phyloP scores from a whole-genome alignment of 2,113 vertebrate genomes.

The Semicossyphus pulcher region DNA sequence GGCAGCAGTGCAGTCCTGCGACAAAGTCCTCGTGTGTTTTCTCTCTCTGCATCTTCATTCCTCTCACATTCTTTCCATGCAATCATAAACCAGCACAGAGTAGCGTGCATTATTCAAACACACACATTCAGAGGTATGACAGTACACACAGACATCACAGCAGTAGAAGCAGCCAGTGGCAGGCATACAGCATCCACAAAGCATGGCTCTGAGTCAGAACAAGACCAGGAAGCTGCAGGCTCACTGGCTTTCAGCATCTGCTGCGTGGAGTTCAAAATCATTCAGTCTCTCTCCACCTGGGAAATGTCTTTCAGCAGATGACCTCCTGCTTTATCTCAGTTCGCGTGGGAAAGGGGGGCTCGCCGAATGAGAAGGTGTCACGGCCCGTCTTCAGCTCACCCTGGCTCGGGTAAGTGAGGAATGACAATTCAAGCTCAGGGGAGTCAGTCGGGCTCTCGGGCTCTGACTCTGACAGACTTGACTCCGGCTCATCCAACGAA shows the following conservation, averaged over 20 bases:
- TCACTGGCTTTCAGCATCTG: constrained; percentile 38
- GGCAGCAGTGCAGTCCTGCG: constrained; percentile 48
- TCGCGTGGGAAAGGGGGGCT: constrained; percentile 74
- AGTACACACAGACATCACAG: constrained; percentile 54
- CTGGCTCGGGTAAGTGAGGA: constrained; percentile 75
- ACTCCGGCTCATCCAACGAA: constrained; percentile 77
- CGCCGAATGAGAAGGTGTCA: constrained; percentile 79
- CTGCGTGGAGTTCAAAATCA: neutral
- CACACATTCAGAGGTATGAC: constrained; percentile 44
- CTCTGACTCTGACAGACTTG: constrained; percentile 82
- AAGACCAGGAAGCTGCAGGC: constrained; percentile 41
- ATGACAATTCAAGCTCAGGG: constrained; percentile 79
- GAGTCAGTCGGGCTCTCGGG: constrained; percentile 80
- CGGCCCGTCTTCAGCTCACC: constrained; percentile 81
- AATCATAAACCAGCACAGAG: constrained; percentile 41
- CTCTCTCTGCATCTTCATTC: constrained; percentile 28
- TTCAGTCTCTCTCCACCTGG: constrained; percentile 1
- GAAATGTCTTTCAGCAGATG: constrained; percentile 77
- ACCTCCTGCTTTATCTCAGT: constrained; percentile 84
- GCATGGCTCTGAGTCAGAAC: constrained; percentile 22
- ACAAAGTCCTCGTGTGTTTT: constrained; percentile 15
- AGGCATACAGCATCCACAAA: constrained; percentile 44
- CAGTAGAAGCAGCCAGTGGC: constrained; percentile 59
- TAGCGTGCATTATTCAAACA: constrained; percentile 6
- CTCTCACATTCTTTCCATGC: constrained; percentile 28